A percentile compares a stretch with the other conserved stretches of the same genome.
These are phyloP conservation scores for Polyodon spathula DNA, from an alignment of 2,113 vertebrate species.

Conservation along the genomic window DNA sequence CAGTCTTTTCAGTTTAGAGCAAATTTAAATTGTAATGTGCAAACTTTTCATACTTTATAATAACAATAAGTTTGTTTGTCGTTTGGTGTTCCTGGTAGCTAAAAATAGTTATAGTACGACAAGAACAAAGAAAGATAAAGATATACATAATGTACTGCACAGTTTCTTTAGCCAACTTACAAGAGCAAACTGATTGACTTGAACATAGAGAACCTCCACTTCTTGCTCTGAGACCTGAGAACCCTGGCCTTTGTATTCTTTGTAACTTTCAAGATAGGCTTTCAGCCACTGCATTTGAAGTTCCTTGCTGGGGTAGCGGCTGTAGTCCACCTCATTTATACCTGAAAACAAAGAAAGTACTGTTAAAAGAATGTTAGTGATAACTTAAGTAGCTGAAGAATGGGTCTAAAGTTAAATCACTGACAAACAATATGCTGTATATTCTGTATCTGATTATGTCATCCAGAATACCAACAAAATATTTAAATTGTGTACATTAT, in stretches of 20 bases:
- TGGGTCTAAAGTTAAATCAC: background rate
- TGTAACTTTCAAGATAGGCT: slow-evolving; percentile 86
- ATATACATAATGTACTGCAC: no score
- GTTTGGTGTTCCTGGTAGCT: no score
- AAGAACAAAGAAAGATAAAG: no score
- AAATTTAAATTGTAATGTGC: no score
- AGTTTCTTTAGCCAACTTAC: slow-evolving; percentile 51
- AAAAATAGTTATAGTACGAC: no score
- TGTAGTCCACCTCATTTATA: slow-evolving; percentile 92
- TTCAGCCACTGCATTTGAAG: slow-evolving; percentile 86
- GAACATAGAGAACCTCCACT: slow-evolving; percentile 85
- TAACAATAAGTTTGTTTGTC: no score
- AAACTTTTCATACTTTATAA: no score
- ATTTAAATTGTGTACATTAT: no score
- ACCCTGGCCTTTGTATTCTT: slow-evolving; percentile 75
- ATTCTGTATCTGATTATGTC: no score
- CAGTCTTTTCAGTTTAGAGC: no score
- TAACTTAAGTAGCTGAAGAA: background rate
- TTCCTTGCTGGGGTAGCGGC: slow-evolving; percentile 69
- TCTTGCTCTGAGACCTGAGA: slow-evolving; percentile 70
- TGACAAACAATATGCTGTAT: slow-evolving; percentile 13
- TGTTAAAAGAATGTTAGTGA: background rate
- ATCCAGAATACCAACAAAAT: no score
- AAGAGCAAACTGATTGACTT: slow-evolving; percentile 90
- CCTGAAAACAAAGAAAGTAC: slow-evolving; percentile 45